Base-by-base conservation (phyloP, 2,113 vertebrate species). In the Oreochromis aureus region DNA sequence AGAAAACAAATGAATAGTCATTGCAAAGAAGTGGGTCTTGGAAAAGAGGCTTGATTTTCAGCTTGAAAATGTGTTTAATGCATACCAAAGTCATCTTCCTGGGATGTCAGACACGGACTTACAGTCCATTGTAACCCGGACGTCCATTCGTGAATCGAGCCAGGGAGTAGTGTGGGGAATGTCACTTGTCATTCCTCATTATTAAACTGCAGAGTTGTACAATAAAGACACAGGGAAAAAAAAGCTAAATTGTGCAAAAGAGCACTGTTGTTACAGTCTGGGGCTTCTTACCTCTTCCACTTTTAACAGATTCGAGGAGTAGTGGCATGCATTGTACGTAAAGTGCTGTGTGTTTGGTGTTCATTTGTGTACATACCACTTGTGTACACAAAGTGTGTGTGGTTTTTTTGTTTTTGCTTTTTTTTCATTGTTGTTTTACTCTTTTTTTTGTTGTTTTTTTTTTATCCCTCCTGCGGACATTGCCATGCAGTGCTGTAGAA, bases 341-440 rank as follows among this genome's bases (percentile, higher is more conserved):
- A 2, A 24, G 81, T 63, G 46, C 36, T 36, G 22, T 54, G 5
- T 32, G 54, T 44, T 51, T n/a, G 15, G 44, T 36, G 9, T 46
- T 36, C 6, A 24, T 82, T 27, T 66, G 16, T 84, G 59, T 59
- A 39, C 55, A 19, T 41, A 32, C 5, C 3, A 15, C 15, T 32
- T 16, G 44, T 83, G 53, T 53, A 24, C 85, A 84, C 44, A 81
- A 32, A 44, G 5, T 59, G 56, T 27, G 34, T 44, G 8, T 24
- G 15, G 3, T 4, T 2, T 4, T 15, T 3, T 3, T 7, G 1
- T 11, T 0, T 2, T 2, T 15, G 1, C 2, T 34, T 71, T 46
- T 30, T 3, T 76, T 10, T 6, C 4, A 5, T 48, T 76, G 4
- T 51, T 48, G 24, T 30, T 51, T 76, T 76, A 46, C 18, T 66